Conservation (phyloP, 2,113 vertebrate species). For the Megalops atlanticus region DNA sequence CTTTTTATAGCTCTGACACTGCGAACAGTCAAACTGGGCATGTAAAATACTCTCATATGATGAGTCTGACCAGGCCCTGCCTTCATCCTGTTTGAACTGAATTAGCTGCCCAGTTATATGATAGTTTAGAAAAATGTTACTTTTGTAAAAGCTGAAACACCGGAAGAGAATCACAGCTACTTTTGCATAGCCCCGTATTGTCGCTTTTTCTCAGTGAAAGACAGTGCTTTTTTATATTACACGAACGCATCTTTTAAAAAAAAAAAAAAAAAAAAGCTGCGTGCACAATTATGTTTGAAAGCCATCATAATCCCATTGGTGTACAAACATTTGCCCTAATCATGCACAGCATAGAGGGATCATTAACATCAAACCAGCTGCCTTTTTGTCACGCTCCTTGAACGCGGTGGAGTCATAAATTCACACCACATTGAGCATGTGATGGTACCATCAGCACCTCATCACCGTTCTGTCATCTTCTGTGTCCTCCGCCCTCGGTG, state of each 20-base stretch:
- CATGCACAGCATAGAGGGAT: conserved; percentile 31
- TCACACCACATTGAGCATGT: conserved; percentile 40
- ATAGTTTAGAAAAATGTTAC: conserved; percentile 89
- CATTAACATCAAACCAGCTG: conserved; percentile 25
- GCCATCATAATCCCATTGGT: conserved; percentile 22
- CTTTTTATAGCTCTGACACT: conserved; percentile 80
- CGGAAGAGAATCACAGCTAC: conserved; percentile 78
- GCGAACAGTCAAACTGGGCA: conserved; percentile 67
- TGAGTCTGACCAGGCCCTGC: conserved; percentile 83
- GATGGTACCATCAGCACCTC: conserved; percentile 31
- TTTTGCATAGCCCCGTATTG: conserved; percentile 62
- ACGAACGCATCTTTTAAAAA: conserved; percentile 5
- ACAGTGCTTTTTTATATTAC: conserved; percentile 48
- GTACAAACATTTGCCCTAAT: conserved; percentile 30
- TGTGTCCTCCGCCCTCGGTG: too few species aligned
- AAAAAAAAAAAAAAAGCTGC: too few species aligned
- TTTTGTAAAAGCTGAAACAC: conserved; percentile 86
- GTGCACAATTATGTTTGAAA: conserved; percentile 26
- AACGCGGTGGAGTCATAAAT: conserved; percentile 30
- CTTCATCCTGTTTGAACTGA: conserved; percentile 85
- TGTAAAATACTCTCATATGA: conserved; percentile 76
- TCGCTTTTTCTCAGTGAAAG: conserved; percentile 63
- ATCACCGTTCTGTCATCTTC: too few species aligned
- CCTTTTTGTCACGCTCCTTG: conserved; percentile 20
- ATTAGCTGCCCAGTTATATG: conserved; percentile 86